Evolutionary conservation across 2,797 vertebrate species (phyloP).

Genomic region (Falco cherrug): DNA sequence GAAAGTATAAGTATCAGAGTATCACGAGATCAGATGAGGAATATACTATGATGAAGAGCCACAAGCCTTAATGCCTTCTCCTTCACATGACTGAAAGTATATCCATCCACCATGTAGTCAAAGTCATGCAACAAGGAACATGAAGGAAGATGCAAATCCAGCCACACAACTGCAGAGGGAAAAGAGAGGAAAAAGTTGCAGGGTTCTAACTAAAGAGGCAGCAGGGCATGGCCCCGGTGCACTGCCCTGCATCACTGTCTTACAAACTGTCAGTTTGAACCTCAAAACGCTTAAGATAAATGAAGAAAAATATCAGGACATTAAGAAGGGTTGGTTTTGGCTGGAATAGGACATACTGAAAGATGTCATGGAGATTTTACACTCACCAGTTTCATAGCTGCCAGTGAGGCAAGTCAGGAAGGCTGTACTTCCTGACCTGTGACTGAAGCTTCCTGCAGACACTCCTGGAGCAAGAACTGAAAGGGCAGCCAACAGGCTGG

Average conservation of each 20-base stretch:
- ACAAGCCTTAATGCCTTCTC: neutral
- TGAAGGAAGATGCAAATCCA: neutral
- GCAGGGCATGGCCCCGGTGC: neutral
- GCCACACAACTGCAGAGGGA: neutral
- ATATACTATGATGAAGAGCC: neutral
- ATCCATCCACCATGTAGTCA: neutral
- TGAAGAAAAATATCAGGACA: neutral
- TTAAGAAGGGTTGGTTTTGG: no score
- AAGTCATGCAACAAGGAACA: neutral
- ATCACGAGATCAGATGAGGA: neutral
- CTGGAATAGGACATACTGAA: neutral
- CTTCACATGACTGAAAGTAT: neutral
- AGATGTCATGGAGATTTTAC: neutral
- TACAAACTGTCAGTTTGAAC: neutral
- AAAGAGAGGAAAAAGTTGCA: neutral
- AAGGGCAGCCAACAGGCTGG: neutral
- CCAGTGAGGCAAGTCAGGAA: neutral
- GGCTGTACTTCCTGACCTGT: neutral
- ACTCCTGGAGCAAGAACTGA: neutral
- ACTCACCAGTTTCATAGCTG: neutral
- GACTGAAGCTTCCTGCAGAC: constrained; percentile 9
- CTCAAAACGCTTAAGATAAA: neutral
- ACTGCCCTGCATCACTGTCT: neutral
- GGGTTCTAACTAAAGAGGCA: neutral
- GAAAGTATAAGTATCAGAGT: neutral